A percentile compares a stretch with the other conserved stretches of the same genome.
Conservation (phyloP, 2,113 vertebrate genomes). For the Phainopepla nitens region DNA sequence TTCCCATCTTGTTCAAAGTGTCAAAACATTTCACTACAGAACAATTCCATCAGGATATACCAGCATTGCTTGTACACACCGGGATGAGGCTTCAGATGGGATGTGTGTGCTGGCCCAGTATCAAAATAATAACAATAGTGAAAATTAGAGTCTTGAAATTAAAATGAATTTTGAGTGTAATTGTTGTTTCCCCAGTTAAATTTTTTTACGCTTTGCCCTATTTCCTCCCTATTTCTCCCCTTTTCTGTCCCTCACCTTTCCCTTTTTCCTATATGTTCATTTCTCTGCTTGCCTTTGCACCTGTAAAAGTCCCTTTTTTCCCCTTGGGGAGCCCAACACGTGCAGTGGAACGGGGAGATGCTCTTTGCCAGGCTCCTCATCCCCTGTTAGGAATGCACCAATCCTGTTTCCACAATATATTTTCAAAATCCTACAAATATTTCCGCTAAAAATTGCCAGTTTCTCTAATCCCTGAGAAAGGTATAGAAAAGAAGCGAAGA, state of each 20-base stretch:
- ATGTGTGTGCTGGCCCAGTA: not conserved
- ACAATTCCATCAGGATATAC: not conserved
- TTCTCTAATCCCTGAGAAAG: not conserved
- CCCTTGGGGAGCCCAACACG: not conserved
- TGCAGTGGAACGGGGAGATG: not conserved
- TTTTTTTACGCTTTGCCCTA: fast-evolving
- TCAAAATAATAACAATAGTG: not conserved
- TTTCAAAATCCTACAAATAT: not conserved
- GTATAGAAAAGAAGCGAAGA: not conserved
- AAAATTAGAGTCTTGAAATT: not conserved
- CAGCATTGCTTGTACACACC: not conserved
- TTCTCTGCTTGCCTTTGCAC: not conserved
- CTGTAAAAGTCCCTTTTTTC: not conserved
- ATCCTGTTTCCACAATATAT: not conserved
- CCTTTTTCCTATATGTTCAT: not conserved
- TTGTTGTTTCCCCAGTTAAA: not conserved
- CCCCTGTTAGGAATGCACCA: not conserved
- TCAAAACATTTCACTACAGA: slow-evolving; percentile 20
- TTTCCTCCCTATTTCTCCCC: not conserved
- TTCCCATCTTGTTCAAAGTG: not conserved
- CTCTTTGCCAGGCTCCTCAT: not conserved
- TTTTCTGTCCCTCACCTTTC: not conserved
- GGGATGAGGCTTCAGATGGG: not conserved
- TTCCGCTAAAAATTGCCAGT: not conserved
- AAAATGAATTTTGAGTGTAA: not conserved